These are phyloP conservation scores for Esox lucius DNA, from an alignment of 2,797 vertebrate species.

Conservation along the genomic window DNA sequence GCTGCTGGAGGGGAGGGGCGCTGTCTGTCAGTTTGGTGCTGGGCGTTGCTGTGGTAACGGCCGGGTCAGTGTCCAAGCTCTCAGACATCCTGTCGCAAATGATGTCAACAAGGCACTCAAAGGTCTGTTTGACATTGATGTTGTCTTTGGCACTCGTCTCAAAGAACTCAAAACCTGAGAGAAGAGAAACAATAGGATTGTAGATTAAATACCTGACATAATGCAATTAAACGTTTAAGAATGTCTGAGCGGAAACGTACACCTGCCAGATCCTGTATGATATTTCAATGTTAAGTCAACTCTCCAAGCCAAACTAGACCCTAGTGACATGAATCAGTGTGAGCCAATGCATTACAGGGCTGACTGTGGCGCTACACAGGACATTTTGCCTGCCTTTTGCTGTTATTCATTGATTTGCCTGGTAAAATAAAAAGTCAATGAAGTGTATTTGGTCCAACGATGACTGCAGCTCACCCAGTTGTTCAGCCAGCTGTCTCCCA, in stretches of 20 bases:
- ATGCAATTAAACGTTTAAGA: background rate
- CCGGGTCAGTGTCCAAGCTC: slow-evolving; percentile 87
- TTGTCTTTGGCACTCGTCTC: slow-evolving; percentile 98
- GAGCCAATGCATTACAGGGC: background rate
- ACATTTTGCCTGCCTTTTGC: too few relatives aligned
- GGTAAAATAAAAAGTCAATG: background rate
- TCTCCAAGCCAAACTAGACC: background rate
- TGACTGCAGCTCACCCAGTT: slow-evolving; percentile 83
- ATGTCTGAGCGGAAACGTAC: background rate
- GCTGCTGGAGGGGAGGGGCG: slow-evolving; percentile 85
- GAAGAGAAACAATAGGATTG: background rate
- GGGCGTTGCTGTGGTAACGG: slow-evolving; percentile 81
- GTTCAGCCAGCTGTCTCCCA: slow-evolving; percentile 91
- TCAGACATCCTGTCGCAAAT: slow-evolving; percentile 99
- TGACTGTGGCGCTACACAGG: background rate
- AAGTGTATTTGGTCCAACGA: background rate
- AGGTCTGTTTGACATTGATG: slow-evolving; percentile 96
- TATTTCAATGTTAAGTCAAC: background rate
- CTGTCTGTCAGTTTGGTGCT: slow-evolving; percentile 89
- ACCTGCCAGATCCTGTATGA: background rate
- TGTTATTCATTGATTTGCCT: too few relatives aligned
- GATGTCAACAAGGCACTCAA: slow-evolving; percentile 93
- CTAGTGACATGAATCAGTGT: background rate
- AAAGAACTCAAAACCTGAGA: slow-evolving; percentile 95
- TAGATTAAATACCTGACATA: background rate